Evolutionary conservation across 2,113 vertebrate species (phyloP), one percentile per base, ranked within the genome.

Genomic region (Oreochromis aureus): DNA sequence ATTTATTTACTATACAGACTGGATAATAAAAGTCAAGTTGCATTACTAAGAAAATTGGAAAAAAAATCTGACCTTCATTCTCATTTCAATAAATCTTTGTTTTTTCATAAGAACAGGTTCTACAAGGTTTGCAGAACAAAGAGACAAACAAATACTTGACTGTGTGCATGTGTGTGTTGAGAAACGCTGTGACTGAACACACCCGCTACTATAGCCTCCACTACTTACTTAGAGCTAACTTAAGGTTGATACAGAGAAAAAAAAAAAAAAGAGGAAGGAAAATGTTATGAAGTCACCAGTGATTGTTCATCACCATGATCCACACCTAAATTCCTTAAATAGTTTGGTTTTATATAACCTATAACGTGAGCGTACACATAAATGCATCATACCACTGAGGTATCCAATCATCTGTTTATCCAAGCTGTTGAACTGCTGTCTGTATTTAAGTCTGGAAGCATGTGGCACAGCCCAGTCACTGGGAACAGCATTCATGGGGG

Each of bases 391-490:
- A 99, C 99, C 99, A 95, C 98, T 97, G 58, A 99, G 97, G 93
- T 97, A 98, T 36, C 99, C 98, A 85, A 92, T 97, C 98, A 99
- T 99, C 71, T 96, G 96, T 95, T 98, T 99, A 94, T 99, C 99
- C 91, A 99, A 96, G 92, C 96, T 96, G 91, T 99, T 99, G 96
- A 99, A 99, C 92, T 98, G 98, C 92, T 99, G 99, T 82, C 98
- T 97, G 93, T 99, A 99, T 94, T 98, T 99, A 88, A 99, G 97
- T 89, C 98, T 97, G 86, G 98, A 97, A 55, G 97, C 95, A 87
- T 99, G 98, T 85, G 99, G 98, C 92, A 99, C 97, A 1, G 97
- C 97, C 99, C 99, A 99, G 90, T 99, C 98, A 44, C 95, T 96
- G 59, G 96, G 95, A 9, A 12, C 91, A 61, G 93, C 85, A 63